Base-by-base conservation (phyloP, 92 coral and sea anemone genomes). In the Porites evermanni region DNA sequence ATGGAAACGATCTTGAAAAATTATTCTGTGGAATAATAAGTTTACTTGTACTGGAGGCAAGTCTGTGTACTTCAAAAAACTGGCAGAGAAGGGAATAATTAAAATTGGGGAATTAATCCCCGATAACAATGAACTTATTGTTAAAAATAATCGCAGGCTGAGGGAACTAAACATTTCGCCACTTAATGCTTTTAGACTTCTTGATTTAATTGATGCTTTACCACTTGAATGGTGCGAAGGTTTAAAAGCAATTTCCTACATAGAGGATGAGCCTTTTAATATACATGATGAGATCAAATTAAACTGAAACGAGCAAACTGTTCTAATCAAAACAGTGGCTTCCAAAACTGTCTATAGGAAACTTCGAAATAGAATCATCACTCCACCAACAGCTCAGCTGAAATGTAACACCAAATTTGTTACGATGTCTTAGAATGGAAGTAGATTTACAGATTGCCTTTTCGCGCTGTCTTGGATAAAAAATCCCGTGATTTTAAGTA, bases 11-110 rank as follows among this genome's bases (percentile, higher is more conserved):
- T 64, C 29, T 83, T 29, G 21, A 60, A 60, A 72, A n/a, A 63
- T 61, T 50, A 32, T 70, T 32, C 64, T 72, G 21, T 73, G 87
- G 87, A 83, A 83, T 76, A 83, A 83, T 58, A 56, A 60, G 56
- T 72, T 32, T 53, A 83, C 61, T 61, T 72, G 64, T 26, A 73
- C 73, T 38, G 79, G 74, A 38, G 78, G 79, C 77, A 72, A 72
- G 32, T 67, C 80, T 60, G 67, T 76, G 17, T 76, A 24, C 21
- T 38, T 53, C 47, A 76, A 53, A 53, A 56, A 53, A 20, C 64
- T 51, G 6, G 50, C 32, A 26, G 54, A 47, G 50, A 72, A 72
- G 24, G 51, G 76, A 26, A 72, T 72, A 19, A 76, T 76, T 47
- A 76, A 38, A 76, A 76, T 76, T 73, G 14, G 54, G 56, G 54